Conservation (phyloP, 2,113 vertebrate genomes). For the Pipa parva region DNA sequence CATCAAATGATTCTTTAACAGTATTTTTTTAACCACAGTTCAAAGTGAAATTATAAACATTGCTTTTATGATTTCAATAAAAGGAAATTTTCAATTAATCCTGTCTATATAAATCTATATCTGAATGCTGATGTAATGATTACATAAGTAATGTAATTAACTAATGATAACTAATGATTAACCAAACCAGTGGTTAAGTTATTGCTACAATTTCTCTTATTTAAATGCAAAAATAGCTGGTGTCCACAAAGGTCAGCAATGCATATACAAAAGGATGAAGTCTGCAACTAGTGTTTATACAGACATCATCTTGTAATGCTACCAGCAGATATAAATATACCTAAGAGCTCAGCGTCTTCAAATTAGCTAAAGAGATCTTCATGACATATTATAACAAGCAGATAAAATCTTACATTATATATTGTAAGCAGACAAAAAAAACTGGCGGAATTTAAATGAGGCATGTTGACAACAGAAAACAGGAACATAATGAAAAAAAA, state of each 20-base stretch:
- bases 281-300: not conserved
- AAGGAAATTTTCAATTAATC: conserved; percentile 47
- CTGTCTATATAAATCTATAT: conserved; percentile 37
- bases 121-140: conserved; percentile 29
- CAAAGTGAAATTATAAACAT: conserved; percentile 53
- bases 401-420: too few relatives aligned
- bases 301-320: too few relatives aligned
- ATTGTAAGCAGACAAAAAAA: too few relatives aligned
- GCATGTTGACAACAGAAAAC: too few relatives aligned
- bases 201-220: too few relatives aligned
- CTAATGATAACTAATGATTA: conserved; percentile 1
- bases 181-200: too few relatives aligned
- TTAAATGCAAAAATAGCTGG: conserved; percentile 31
- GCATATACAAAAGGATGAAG: not conserved
- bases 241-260: not conserved
- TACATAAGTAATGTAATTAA: conserved; percentile 22
- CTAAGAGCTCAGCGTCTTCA: too few relatives aligned
- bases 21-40: conserved; percentile 50
- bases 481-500: too few relatives aligned
- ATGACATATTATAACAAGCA: too few relatives aligned
- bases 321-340: too few relatives aligned
- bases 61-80: conserved; percentile 50
- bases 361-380: too few relatives aligned
- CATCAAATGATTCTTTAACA: conserved; percentile 47
- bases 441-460: too few relatives aligned